Evolutionary conservation across 1,140 invertebrate genomes (phyloP).

Genomic region (Hydropsyche tenuis): DNA sequence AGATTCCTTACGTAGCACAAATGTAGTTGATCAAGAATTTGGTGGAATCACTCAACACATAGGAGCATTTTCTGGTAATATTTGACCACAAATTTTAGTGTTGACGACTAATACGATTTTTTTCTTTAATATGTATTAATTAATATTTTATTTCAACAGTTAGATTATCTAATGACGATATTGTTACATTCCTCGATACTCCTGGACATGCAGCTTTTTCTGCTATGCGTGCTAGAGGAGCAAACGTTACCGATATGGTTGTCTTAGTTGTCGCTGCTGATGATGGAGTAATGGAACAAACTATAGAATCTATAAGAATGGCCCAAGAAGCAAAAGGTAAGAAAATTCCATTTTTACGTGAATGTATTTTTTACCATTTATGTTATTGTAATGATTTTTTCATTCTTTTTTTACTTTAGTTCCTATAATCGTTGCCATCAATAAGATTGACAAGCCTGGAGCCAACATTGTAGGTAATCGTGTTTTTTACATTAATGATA

Average conservation of each 20-base stretch:
- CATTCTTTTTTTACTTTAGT: conserved; percentile 74
- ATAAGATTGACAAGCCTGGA: conserved; percentile 95
- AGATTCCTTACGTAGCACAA: conserved; percentile 85
- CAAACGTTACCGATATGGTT: conserved; percentile 92
- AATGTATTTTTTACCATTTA: not conserved
- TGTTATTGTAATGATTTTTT: not conserved
- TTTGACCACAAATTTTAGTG: not conserved
- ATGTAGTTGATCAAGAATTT: conserved; percentile 90
- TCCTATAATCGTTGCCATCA: conserved; percentile 97
- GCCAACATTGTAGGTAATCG: conserved; percentile 80
- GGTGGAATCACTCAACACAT: conserved; percentile 99
- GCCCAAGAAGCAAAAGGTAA: conserved; percentile 75
- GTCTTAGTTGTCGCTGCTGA: conserved; percentile 98
- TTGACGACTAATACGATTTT: not conserved
- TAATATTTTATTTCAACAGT: conserved; percentile 64
- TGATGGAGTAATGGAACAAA: conserved; percentile 99
- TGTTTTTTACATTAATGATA: conserved; percentile 34
- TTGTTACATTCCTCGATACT: conserved; percentile 97
- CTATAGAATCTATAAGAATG: conserved; percentile 80
- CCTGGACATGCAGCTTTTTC: conserved; percentile 98
- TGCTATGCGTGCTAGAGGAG: conserved; percentile 90
- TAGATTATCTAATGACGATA: conserved; percentile 70
- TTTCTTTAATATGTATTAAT: conserved; percentile 28
- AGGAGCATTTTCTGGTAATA: conserved; percentile 89
- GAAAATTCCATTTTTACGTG: conserved; percentile 11